Conservation (phyloP, 2,797 vertebrate species). For the Thripadectes ignobilis region DNA sequence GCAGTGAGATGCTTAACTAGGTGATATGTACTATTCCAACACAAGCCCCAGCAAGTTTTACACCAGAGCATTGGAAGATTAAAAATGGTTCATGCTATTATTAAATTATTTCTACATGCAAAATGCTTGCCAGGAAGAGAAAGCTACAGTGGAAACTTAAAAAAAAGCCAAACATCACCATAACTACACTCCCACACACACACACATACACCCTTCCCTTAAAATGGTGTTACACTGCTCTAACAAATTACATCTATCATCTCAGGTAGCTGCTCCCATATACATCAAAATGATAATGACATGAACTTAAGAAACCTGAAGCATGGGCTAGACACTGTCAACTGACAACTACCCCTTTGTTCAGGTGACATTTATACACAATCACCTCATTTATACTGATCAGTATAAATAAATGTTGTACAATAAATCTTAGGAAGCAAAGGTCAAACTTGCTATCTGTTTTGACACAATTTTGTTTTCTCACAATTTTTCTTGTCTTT, state of each 20-base stretch:
- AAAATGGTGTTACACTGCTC: neutral
- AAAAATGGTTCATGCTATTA: neutral
- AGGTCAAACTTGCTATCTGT: neutral
- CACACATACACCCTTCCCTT: rapidly evolving
- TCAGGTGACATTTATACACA: neutral
- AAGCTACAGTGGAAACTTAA: neutral
- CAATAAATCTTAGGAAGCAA: neutral
- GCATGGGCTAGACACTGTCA: neutral
- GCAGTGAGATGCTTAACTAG: neutral
- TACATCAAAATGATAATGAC: neutral
- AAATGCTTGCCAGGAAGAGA: neutral
- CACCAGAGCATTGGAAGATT: rapidly evolving
- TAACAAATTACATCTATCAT: neutral
- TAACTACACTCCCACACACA: too few species aligned
- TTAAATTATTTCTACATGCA: neutral
- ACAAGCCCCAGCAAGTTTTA: neutral
- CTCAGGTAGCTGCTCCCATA: neutral
- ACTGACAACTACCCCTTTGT: neutral
- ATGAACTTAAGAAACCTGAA: neutral
- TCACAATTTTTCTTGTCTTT: neutral
- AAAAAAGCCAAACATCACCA: rapidly evolving
- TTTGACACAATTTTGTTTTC: neutral
- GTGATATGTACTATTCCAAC: neutral
- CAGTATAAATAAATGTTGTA: neutral
- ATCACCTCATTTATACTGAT: neutral